Conservation (phyloP, 2,888 invertebrate genomes). For the Nomada lathburiana region DNA sequence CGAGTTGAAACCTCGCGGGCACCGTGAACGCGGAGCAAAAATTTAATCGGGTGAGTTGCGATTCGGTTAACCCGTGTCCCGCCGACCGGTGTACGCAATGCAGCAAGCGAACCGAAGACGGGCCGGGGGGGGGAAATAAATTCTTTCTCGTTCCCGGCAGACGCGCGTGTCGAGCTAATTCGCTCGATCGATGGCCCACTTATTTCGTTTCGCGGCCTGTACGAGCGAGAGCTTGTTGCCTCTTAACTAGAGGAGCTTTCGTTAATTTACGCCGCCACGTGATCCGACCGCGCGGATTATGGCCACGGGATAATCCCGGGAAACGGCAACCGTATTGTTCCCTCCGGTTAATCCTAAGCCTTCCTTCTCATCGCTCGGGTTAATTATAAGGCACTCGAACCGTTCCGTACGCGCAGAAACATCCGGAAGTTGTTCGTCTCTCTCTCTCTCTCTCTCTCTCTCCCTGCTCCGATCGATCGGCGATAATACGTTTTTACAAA, state of each 20-base stretch:
- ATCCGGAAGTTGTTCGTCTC: not conserved
- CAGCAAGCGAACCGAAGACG: not conserved
- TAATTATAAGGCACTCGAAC: not conserved
- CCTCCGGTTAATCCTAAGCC: conserved; percentile 31
- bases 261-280: conserved; percentile 1
- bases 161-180: conserved; percentile 17
- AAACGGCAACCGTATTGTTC: conserved; percentile 48
- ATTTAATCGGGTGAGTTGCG: conserved; percentile 63
- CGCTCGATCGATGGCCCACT: conserved; percentile 59
- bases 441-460: too few relatives aligned
- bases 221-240: not conserved
- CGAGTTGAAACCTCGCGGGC: conserved; percentile 46
- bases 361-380: conserved; percentile 37
- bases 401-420: not conserved
- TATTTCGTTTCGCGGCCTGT: conserved; percentile 15
- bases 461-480: not conserved
- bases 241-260: not conserved
- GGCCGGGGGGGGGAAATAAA: not conserved
- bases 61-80: conserved; percentile 43
- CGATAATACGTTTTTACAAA: not conserved
- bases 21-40: conserved; percentile 47
- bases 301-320: conserved; percentile 58
- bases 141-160: conserved; percentile 8
- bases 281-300: conserved; percentile 9
- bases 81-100: not conserved